Evolutionary conservation across 2,797 vertebrate species (phyloP), one percentile per base, ranked within the genome.

Genomic region (Podarcis lilfordi): DNA sequence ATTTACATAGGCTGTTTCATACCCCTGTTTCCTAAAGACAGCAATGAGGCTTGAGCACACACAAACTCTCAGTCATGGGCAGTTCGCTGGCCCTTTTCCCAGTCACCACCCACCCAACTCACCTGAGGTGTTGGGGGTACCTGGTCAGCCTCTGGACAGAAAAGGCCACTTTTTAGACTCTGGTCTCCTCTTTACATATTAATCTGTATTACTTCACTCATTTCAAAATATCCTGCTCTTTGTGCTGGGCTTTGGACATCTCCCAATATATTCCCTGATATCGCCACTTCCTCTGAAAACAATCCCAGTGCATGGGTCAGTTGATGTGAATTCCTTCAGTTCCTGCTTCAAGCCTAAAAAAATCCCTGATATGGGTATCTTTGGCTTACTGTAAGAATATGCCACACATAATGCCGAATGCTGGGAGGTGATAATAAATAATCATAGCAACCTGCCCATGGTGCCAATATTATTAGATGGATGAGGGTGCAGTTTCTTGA

Each of bases 391-490:
- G 25, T 74, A 75, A 66, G 78, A 76, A 82, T 40, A 87, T 80
- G 55, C 72, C 72, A 85, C 27, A 78, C 61, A 79, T n/a, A 71
- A 35, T 15, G 10, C 3, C 40, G 7, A 25, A 35, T 9, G 37
- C 71, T 75, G 79, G 71, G n/a, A 75, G 79, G 69, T 55, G 64
- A 64, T 81, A 82, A 82, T 82, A 66, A 87, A 87, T 74, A 81
- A 75, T 82, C 27, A 21, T 32, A 75, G 79, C 55, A 15, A 75
- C 37, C 79, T 82, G 37, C 55, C n/a, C 27, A 64, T n/a, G n/a
- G 68, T 61, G 84, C 43, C 84, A 79, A 79, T 79, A 79, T 15
- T 69, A 75, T 72, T 81, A 81, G 79, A 87, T 75, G 69, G 37
- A 87, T 81, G 68, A 74, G 55, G 37, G 35, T 81, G 50, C 50